Evolutionary conservation across 1,140 invertebrate genomes (phyloP), one percentile per base, ranked within the genome.

Genomic region (Dendrolimus punctatus): DNA sequence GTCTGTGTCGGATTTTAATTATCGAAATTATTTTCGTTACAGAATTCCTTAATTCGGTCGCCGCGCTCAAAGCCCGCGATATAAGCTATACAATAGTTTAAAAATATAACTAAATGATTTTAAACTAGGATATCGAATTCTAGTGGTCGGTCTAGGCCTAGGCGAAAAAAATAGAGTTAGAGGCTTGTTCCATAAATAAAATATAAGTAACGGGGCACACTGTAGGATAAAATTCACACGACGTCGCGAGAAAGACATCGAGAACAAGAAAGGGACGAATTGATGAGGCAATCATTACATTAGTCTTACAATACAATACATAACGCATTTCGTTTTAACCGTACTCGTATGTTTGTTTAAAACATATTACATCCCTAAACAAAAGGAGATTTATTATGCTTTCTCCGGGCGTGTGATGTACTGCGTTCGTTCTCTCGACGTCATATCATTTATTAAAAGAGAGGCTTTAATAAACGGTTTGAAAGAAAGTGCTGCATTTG

Each of bases 361-460:
- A 73, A 70, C 62, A 55, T 66, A 74, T 73, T 72, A 74, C 71
- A 67, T 57, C 61, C 56, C 53, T 60, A 62, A 73, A 81, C 70
- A 79, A 79, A 77, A 73, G 73, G 77, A 69, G 76, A 81, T 81
- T 73, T 69, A 81, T 80, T 40, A 57, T 70, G 70, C 70, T 73
- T 71, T 71, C 68, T 72, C 70, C 61, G 64, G 72, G 73, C 73
- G 60, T 53, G 62, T 76, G 73, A 76, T 72, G 64, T 67, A 71
- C 63, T 59, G 56, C 57, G 63, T 65, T 68, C 71, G 58, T 62
- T 70, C 67, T 68, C 63, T 53, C 64, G 53, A 61, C 64, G 62
- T 58, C 64, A 51, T 62, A 55, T 73, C 66, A 73, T 80, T 78
- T 73, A 71, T 76, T 72, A 76, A 66, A 47, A 46, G 52, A 39